Percentiles rank a stretch among this genome's conserved stretches.
These are phyloP conservation scores for Leguminivora glycinivorella DNA, from an alignment of 1,140 invertebrate species.

Conservation along the genomic window DNA sequence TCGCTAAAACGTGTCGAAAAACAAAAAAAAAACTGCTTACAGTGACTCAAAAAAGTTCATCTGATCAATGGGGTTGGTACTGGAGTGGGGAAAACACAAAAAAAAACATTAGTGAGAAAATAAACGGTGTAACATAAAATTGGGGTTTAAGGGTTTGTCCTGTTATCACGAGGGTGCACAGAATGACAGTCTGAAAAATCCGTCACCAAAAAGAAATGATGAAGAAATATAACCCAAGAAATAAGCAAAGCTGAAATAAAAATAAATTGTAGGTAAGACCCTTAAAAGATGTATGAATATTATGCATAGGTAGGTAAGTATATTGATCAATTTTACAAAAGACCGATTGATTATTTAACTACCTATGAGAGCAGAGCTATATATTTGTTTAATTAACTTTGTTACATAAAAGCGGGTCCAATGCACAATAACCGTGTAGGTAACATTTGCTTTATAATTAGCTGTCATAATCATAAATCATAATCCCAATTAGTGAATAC, in stretches of 20 bases:
- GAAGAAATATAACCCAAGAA: slow-evolving; percentile 12
- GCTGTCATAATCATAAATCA: too few species aligned
- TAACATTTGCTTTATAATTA: too few species aligned
- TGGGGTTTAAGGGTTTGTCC: slow-evolving; percentile 21
- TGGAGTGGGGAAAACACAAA: slow-evolving; percentile 57
- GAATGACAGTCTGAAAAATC: neutral
- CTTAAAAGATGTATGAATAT: neutral
- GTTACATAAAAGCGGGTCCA: too few species aligned
- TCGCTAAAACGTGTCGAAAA: slow-evolving; percentile 43
- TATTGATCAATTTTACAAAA: neutral
- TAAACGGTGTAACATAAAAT: slow-evolving; percentile 40
- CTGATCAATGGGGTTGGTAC: slow-evolving; percentile 77
- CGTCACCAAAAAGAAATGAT: slow-evolving; percentile 18
- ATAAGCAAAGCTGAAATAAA: slow-evolving; percentile 9
- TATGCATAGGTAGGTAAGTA: too few species aligned
- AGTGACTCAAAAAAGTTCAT: slow-evolving; percentile 78
- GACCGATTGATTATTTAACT: too few species aligned
- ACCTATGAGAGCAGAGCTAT: too few species aligned
- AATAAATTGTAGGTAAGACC: neutral
- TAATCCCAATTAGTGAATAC: too few species aligned
- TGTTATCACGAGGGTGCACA: slow-evolving; percentile 37
- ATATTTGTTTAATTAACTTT: too few species aligned
- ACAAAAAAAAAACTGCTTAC: slow-evolving; percentile 64
- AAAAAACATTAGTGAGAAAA: slow-evolving; percentile 62
- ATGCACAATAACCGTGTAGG: too few species aligned